Base-by-base conservation (phyloP, 2,888 invertebrate species). In the Melipona beecheii region DNA sequence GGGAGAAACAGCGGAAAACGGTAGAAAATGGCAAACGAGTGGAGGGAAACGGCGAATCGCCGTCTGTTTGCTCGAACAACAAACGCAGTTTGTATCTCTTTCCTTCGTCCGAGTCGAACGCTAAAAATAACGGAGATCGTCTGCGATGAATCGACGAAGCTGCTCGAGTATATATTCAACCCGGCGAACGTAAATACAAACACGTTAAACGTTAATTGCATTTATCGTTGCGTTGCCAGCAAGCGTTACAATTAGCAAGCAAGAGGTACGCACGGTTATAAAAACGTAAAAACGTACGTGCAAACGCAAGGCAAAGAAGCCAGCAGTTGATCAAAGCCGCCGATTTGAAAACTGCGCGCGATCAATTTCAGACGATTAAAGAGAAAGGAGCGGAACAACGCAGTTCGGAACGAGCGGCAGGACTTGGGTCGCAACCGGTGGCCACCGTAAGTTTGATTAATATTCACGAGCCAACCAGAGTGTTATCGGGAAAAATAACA, bases 401-500 rank as follows among this genome's bases (percentile, higher is more conserved):
- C 15, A n/a, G n/a, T 60, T 19, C 9, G 11, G 13, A 36, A 17
- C 2, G 5, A 52, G 2, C 21, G 36, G 21, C 31, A 17, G 21
- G 9, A 58, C 17, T 54, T 50, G 31, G n/a, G n/a, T n/a, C 54
- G 4, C 50, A 68, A 9, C 11, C 4, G 31, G n/a, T 15, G 21
- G 27, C 27, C 5, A 31, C 50, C 6, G 58, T 58, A 36, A 60
- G 66, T 66, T 60, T 36, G 13, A 75, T 75, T 19, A 54, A 54
- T 56, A 36, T 31, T 31, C 52, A 13, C 21, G 36, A 19, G 4
- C 17, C 36, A 36, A 21, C 15, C 0, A 5, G 17, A 24, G 3
- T 11, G 9, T n/a, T 24, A 4, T 21, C 9, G 13, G 19, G 4
- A 43, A 81, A 78, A 81, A 78, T 66, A n/a, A 60, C n/a, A 36